Evolutionary conservation across 2,113 vertebrate species (phyloP).

Genomic region (Rana temporaria): DNA sequence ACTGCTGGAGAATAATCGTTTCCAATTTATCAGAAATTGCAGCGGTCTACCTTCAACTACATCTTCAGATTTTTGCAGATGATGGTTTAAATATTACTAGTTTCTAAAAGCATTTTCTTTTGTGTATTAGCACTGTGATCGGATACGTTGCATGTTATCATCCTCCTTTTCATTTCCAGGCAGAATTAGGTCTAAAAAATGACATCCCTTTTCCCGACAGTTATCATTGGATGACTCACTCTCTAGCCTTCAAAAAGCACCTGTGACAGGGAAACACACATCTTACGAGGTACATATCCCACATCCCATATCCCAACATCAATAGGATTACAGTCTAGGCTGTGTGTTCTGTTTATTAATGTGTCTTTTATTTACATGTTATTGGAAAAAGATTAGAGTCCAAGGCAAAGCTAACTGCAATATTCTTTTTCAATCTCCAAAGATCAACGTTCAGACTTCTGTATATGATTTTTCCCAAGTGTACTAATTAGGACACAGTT

Average conservation of each 20-base stretch:
- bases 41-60: too few species aligned
- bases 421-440: too few species aligned
- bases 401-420: too few species aligned
- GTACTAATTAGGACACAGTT: too few species aligned
- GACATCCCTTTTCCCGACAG: conserved; percentile 46
- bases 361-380: too few species aligned
- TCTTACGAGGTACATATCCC: background rate
- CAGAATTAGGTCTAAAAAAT: conserved; percentile 39
- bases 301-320: background rate
- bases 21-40: too few species aligned
- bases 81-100: too few species aligned
- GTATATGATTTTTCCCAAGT: too few species aligned
- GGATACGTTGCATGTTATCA: conserved; percentile 10
- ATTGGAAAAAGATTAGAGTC: too few species aligned
- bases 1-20: too few species aligned
- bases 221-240: conserved; percentile 40
- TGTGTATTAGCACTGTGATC: background rate
- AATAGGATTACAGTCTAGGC: background rate
- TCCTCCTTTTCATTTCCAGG: conserved; percentile 18
- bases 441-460: too few species aligned
- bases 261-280: conserved; percentile 13
- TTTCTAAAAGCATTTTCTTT: background rate
- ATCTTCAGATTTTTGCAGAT: too few species aligned
- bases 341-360: background rate
- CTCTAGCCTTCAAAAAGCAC: conserved; percentile 21